Evolutionary conservation across 2,888 invertebrate species (phyloP), one percentile per base, ranked within the genome.

Genomic region (Andrena haemorrhoa): DNA sequence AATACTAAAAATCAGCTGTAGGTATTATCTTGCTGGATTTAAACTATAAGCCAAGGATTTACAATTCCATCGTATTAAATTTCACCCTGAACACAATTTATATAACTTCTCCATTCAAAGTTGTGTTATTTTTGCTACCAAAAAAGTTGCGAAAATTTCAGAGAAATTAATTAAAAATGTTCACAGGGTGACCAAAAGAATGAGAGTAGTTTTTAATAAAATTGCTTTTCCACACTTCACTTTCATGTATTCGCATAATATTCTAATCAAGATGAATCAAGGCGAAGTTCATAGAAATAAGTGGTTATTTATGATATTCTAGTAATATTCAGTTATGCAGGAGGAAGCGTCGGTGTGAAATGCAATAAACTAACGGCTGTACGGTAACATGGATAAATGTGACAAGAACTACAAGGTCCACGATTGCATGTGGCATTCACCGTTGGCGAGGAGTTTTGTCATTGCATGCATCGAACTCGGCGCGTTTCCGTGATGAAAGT

Each of bases 341-440:
- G 1, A 33, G 8, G 35, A 7, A 56, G 8, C 8, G 35, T 23
- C 4, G 7, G 29, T 33, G 23, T n/a, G n/a, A 26, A 47, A 29
- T 23, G 8, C 56, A 41, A 29, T 10, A 4, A 4, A 12, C 41
- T 10, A 5, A 33, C n/a, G 2, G 26, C 7, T 41, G 41, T 0
- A 12, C 31, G 29, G 12, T 47, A 12, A 10, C 12, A 58, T 58
- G 10, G n/a, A n/a, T 58, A 29, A 7, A 41, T 5, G 6, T 23
- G 35, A 23, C 7, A 65, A 16, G 33, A 65, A 64, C 49, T 33
- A 35, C 65, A 66, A 75, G 60, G 77, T 29, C 60, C 3, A 6
- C 33, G 12, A 51, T 23, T 61, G 23, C 8, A 23, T 6, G 8
- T n/a, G 51, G 26, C 35, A 75, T 51, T 8, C 65, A 20, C 16